Evolutionary conservation across 2,888 invertebrate species (phyloP), one percentile per base, ranked within the genome.

Genomic region (Metellina segmentata): DNA sequence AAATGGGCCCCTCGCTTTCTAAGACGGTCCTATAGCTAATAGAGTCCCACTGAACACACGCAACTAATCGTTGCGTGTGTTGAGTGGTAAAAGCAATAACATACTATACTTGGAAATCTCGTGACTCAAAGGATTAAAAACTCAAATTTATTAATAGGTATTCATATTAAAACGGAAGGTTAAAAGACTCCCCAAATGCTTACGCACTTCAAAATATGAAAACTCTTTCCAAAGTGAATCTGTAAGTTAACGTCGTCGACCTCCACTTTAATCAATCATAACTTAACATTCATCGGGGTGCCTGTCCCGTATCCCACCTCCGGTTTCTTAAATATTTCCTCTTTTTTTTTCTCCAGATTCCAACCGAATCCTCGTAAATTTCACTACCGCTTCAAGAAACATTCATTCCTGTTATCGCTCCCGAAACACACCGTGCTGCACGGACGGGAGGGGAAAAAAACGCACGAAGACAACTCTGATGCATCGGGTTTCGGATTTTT

Each of bases 351-450:
- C 61, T 61, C 61, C 16, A 61, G 61, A 61, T 16, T 61, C 9
- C 9, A 61, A 61, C 61, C 61, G 61, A 61, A 61, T 7, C 61
- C 6, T 61, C 61, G 61, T 61, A 61, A 61, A 61, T 61, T 61
- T 16, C 61, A 16, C 61, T 61, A 7, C 61, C 61, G 61, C 61
- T 61, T 16, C 61, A 61, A 16, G 61, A 61, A 61, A 8, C 61
- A 61, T 61, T 61, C 61, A 61, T 61, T 61, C 61, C 61, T 61
- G 61, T 61, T 61, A 61, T 61, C 61, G 61, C 61, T 61, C 61
- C 61, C 7, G 61, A 61, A 61, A 61, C 61, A 61, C 16, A 16
- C 61, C 34, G 34, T 34, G 61, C 61, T 61, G 34, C 4, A 34
- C 34, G 34, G 34, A 4, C 34, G 61, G 61, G 16, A 61, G 61